Base-by-base conservation (phyloP, 2,888 invertebrate genomes). In the Drosophila buzzatii region DNA sequence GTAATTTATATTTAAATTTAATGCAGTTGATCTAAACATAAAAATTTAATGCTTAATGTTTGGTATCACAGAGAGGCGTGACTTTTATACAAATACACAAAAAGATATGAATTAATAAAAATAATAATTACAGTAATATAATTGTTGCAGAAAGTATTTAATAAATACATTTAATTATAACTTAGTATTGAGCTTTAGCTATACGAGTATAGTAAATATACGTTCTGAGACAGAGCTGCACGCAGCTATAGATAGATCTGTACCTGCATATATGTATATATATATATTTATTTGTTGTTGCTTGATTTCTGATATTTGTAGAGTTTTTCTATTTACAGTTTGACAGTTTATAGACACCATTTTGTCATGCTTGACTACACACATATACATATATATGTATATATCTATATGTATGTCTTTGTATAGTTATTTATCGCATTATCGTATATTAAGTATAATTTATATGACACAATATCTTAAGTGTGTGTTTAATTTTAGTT, bases 61-160 rank as follows among this genome's bases (percentile, higher is more conserved):
- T 90, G 91, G 91, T 91, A 92, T 92, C 92, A 92, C 90, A 92
- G 92, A 91, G 91, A 91, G 91, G 86, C 92, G 91, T 91, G 91
- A 91, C 91, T 91, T 91, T 91, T 80, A 78, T 85, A 82, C 85
- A 80, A 83, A 83, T 73, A 85, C 81, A 73, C 57, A 70, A 89
- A 69, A 76, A 65, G 67, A 81, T 58, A 62, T 64, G 57, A 70
- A 73, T 73, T 73, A 73, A 71, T 69, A 9, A 9, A 47, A 12
- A 35, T 12, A n/a, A 16, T n/a, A 8, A 2, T 37, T 5, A 27
- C 16, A 45, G 6, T 70, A 76, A 74, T 74, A 71, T 45, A 67
- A 81, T 62, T 75, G 68, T 76, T 72, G 70, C 74, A 83, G 72
- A 75, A 73, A 78, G 68, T 76, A 70, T 63, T 66, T 53, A 49